Conservation (phyloP, 2,797 vertebrate genomes). For the Ambastaia sidthimunki region DNA sequence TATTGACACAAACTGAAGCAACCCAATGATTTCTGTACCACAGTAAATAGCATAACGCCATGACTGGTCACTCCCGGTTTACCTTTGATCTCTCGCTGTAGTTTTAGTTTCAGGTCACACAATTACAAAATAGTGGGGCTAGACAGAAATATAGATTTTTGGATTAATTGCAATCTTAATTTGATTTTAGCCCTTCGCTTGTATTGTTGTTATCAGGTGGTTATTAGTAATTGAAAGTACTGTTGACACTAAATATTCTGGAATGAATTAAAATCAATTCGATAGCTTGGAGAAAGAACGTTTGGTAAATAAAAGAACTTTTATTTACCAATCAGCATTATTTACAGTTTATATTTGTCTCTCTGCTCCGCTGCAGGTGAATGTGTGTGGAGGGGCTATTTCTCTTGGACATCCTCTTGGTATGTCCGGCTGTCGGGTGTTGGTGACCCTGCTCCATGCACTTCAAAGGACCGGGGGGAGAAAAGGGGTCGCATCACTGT, state of each 20-base stretch:
- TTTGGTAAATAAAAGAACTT: no score
- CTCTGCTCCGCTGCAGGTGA: constrained; percentile 78
- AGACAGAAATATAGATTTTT: no score
- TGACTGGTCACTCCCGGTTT: background rate
- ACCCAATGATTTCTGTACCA: background rate
- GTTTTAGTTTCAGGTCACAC: no score
- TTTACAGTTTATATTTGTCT: background rate
- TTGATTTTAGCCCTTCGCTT: no score
- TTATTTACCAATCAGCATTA: background rate
- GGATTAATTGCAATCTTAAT: no score
- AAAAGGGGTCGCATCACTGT: constrained; percentile 89
- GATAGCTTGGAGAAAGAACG: no score
- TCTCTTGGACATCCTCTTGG: constrained; percentile 94
- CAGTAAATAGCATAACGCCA: background rate
- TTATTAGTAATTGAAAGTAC: no score
- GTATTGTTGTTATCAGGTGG: no score
- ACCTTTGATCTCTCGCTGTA: background rate
- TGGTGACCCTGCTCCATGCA: constrained; percentile 89
- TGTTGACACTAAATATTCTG: no score
- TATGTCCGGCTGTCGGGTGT: constrained; percentile 92
- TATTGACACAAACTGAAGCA: constrained; percentile 2
- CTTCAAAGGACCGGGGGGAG: constrained; percentile 84
- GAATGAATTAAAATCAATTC: no score
- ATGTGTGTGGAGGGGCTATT: constrained; percentile 89
- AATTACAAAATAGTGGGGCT: no score